Evolutionary conservation across 2,888 invertebrate species (phyloP).

Genomic region (Tineola bisselliella): DNA sequence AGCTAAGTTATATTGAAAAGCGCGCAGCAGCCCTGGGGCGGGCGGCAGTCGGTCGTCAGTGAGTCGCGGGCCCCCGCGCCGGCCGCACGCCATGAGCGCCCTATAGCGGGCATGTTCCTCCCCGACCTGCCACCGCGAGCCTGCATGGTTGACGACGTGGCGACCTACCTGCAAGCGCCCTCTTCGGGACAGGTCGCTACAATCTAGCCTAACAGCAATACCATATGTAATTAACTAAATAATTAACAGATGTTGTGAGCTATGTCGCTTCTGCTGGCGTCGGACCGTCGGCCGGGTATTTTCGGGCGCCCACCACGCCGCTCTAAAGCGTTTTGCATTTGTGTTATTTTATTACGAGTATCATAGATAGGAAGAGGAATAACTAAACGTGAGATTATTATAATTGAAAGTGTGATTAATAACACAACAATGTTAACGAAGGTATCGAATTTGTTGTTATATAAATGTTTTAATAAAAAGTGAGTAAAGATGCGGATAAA

Average conservation of each 20-base stretch:
- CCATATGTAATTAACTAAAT: constrained; percentile 69
- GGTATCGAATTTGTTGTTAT: too few species aligned
- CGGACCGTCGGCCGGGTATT: constrained; percentile 60
- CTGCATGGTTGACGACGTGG: constrained; percentile 97
- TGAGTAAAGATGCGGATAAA: not conserved
- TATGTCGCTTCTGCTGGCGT: constrained; percentile 58
- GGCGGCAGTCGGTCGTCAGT: constrained; percentile 30
- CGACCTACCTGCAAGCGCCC: constrained; percentile 93
- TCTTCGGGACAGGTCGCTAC: constrained; percentile 91
- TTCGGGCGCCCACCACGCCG: constrained; percentile 22
- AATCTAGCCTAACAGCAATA: constrained; percentile 62
- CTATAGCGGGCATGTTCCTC: constrained; percentile 81
- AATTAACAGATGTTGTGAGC: constrained; percentile 69
- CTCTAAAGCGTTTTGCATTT: not conserved
- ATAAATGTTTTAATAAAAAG: too few species aligned
- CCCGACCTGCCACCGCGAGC: constrained; percentile 90
- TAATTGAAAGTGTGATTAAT: too few species aligned
- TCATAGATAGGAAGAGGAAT: too few species aligned
- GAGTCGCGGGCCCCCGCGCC: constrained; percentile 63
- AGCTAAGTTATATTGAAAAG: not conserved
- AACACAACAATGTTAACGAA: too few species aligned
- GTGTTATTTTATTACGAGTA: too few species aligned
- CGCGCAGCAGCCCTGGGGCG: constrained; percentile 2
- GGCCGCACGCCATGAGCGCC: constrained; percentile 60
- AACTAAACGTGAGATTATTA: too few species aligned